Evolutionary conservation across 1,140 invertebrate species (phyloP).

Genomic region (Scaptomyza pallida): DNA sequence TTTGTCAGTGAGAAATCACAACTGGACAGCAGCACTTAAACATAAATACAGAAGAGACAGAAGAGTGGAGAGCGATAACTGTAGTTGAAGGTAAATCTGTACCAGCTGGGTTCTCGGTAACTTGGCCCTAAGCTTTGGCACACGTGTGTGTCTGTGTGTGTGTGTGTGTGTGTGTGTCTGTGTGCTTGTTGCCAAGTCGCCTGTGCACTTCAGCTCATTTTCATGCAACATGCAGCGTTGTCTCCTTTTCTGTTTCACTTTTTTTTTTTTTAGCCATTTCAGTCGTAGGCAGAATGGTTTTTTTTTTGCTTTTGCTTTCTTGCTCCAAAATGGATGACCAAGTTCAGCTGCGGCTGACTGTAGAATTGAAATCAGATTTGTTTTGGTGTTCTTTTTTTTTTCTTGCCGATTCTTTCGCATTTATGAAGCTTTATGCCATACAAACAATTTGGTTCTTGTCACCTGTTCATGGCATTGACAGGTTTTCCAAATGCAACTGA

Average conservation of each 20-base stretch:
- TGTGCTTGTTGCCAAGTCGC: neutral
- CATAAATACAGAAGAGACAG: neutral
- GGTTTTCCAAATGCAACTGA: neutral
- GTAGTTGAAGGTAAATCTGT: neutral
- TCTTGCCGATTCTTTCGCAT: neutral
- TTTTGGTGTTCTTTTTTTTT: constrained; percentile 1
- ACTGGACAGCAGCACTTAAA: constrained; percentile 27
- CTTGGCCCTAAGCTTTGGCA: neutral
- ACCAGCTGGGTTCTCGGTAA: neutral
- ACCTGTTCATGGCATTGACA: neutral
- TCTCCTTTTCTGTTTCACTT: no score
- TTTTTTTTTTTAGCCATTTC: constrained; percentile 31
- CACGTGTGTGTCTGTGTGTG: neutral
- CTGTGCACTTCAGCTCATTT: constrained; percentile 38
- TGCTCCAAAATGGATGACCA: constrained; percentile 29
- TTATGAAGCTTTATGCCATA: no score
- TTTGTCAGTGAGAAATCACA: constrained; percentile 40
- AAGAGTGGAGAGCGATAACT: neutral
- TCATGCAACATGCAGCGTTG: constrained; percentile 36
- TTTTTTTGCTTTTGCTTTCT: constrained; percentile 1
- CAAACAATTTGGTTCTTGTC: neutral
- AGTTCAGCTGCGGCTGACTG: constrained; percentile 15
- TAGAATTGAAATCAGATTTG: constrained; percentile 26
- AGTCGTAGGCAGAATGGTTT: constrained; percentile 8
- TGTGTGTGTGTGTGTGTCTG: constrained; percentile 4